These are phyloP conservation scores for Epinephelus cyanopodus DNA, from an alignment of 2,113 vertebrate genomes.

Conservation along the genomic window DNA sequence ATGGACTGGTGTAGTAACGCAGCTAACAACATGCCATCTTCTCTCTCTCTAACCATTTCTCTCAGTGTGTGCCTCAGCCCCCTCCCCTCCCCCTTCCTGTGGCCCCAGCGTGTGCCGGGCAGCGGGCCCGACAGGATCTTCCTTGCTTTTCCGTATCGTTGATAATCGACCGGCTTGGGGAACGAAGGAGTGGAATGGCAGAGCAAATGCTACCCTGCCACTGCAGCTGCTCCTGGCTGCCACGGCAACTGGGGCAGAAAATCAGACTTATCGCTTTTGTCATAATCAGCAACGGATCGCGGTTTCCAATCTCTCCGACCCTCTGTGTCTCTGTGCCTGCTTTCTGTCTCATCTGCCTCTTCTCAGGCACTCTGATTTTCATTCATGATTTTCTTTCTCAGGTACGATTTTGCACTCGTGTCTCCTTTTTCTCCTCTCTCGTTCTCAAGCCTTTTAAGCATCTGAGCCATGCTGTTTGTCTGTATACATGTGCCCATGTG, in stretches of 20 bases:
- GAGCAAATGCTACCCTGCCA: constrained; percentile 55
- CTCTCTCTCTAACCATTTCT: not conserved
- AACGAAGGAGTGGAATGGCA: constrained; percentile 49
- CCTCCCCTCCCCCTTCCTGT: not conserved
- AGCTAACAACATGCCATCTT: constrained; percentile 32
- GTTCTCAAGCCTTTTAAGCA: not conserved
- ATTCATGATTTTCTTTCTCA: constrained; percentile 5
- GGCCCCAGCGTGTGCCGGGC: constrained; percentile 44
- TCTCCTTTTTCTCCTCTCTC: not conserved
- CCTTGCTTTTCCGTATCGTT: constrained; percentile 71
- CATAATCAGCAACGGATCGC: constrained; percentile 61
- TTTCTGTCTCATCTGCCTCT: not conserved
- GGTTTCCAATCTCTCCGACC: constrained; percentile 28
- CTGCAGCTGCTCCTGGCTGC: constrained; percentile 76
- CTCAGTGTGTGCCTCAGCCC: not conserved
- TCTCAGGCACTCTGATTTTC: not conserved
- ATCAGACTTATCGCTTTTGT: constrained; percentile 71
- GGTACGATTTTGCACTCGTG: not conserved
- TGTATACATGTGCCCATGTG: not conserved
- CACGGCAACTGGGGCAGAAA: constrained; percentile 83
- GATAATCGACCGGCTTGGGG: constrained; percentile 71
- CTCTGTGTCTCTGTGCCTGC: constrained; percentile 19
- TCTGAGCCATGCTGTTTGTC: not conserved
- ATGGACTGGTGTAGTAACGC: constrained; percentile 29
- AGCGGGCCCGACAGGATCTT: constrained; percentile 55